phyloP scores from a whole-genome alignment of 2,113 vertebrate genomes.

The Stomatorhinus ivindoensis region DNA sequence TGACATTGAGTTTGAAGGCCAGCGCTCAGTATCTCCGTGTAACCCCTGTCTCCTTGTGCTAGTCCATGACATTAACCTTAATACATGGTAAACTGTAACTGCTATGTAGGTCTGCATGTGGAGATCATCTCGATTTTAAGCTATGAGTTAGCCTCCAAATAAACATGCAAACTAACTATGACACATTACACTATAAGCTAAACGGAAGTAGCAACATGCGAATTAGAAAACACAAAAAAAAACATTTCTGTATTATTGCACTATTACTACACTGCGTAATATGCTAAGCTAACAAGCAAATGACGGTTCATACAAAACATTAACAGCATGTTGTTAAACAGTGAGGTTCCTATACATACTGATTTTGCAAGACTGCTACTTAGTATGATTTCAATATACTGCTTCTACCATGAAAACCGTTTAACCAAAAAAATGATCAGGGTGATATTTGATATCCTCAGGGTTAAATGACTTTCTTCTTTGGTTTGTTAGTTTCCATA shows the following conservation, averaged over 20 bases:
- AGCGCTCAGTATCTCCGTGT: not conserved
- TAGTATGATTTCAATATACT: not conserved
- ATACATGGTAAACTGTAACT: not conserved
- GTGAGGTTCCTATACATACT: not conserved
- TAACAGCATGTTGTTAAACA: not conserved
- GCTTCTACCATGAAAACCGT: not conserved
- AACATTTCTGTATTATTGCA: not conserved
- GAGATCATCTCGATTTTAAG: not conserved
- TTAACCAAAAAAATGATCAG: not conserved
- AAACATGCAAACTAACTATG: not conserved
- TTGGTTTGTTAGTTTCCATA: not conserved
- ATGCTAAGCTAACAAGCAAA: not conserved
- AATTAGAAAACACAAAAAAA: not conserved
- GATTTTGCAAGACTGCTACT: not conserved
- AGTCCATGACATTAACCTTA: not conserved
- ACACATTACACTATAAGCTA: not conserved
- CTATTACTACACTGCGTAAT: not conserved
- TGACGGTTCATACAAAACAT: not conserved
- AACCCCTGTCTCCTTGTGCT: not conserved
- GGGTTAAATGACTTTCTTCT: not conserved
- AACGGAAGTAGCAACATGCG: not conserved
- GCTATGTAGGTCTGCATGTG: not conserved
- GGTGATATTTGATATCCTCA: not conserved
- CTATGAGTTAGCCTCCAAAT: not conserved
- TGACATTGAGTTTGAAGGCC: not conserved